Evolutionary conservation across 2,797 vertebrate genomes (phyloP).

Genomic region (Liasis olivaceus): DNA sequence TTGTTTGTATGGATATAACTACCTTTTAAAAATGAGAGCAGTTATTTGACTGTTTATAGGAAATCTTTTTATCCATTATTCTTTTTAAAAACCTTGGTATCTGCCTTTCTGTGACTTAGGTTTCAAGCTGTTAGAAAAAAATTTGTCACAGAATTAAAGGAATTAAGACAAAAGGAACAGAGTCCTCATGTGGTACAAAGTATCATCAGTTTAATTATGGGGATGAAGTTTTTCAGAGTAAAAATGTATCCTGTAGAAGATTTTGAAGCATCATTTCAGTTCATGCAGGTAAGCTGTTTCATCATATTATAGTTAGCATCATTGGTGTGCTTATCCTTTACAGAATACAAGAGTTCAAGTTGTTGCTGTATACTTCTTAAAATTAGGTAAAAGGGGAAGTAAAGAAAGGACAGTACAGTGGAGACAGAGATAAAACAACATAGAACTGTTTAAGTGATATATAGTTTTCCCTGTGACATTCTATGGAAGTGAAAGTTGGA

Average conservation of each 20-base stretch:
- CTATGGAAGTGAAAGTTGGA: no score
- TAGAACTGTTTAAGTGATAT: background rate
- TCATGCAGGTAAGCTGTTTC: conserved; percentile 90
- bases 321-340: background rate
- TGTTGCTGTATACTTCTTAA: background rate
- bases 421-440: background rate
- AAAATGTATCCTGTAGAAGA: conserved; percentile 99
- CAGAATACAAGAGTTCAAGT: background rate
- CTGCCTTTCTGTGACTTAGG: conserved; percentile 70
- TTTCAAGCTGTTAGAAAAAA: conserved; percentile 99
- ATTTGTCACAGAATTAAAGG: conserved; percentile 98
- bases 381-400: background rate
- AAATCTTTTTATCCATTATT: conserved; percentile 12
- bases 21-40: background rate
- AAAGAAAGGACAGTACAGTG: background rate
- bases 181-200: conserved; percentile 96
- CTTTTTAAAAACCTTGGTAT: conserved; percentile 20
- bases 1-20: background rate
- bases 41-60: background rate
- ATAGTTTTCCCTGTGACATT: background rate
- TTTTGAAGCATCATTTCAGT: conserved; percentile 99
- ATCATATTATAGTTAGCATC: background rate
- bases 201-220: conserved; percentile 99
- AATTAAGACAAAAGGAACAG: conserved; percentile 94
- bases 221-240: conserved; percentile 99